Evolutionary conservation across 2,888 invertebrate genomes (phyloP).

Genomic region (Strigamia maritima): DNA sequence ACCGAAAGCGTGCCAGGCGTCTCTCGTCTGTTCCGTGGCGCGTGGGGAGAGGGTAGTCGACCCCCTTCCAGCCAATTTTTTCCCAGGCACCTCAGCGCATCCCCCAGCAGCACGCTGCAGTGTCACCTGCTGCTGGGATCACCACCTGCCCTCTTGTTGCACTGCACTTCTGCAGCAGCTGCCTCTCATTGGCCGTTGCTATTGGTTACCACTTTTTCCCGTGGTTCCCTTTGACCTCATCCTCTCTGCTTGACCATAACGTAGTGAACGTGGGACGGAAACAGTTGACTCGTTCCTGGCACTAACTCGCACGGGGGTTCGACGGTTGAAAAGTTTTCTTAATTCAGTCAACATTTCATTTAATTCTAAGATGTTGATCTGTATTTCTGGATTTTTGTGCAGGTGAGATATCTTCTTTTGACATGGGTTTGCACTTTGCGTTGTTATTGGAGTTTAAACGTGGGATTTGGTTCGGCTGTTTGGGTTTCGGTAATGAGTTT

Average conservation of each 20-base stretch:
- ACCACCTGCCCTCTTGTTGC: conserved; percentile 25
- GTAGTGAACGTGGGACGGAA: neutral
- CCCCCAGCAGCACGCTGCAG: neutral
- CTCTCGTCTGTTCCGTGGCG: conserved; percentile 14
- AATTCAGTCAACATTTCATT: conserved; percentile 43
- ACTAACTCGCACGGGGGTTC: neutral
- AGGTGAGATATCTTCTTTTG: conserved; percentile 47
- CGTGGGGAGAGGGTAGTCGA: neutral
- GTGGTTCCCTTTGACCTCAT: conserved; percentile 15
- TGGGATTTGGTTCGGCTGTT: neutral
- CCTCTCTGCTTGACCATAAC: neutral
- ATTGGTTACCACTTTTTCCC: conserved; percentile 1
- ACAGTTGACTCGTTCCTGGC: neutral
- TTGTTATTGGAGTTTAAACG: neutral
- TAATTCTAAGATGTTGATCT: no score
- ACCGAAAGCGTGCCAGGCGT: conserved; percentile 16
- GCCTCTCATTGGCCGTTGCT: neutral
- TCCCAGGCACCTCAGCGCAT: conserved; percentile 1
- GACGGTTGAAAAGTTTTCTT: neutral
- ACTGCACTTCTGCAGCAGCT: neutral
- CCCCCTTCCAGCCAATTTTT: conserved; percentile 11
- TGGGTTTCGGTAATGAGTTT: neutral
- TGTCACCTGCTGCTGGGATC: conserved; percentile 19
- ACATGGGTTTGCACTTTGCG: neutral
- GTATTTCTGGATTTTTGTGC: conserved; percentile 53